These are phyloP conservation scores for Caenorhabditis doughertyi DNA, from an alignment of 2,888 invertebrate species.

Conservation along the genomic window DNA sequence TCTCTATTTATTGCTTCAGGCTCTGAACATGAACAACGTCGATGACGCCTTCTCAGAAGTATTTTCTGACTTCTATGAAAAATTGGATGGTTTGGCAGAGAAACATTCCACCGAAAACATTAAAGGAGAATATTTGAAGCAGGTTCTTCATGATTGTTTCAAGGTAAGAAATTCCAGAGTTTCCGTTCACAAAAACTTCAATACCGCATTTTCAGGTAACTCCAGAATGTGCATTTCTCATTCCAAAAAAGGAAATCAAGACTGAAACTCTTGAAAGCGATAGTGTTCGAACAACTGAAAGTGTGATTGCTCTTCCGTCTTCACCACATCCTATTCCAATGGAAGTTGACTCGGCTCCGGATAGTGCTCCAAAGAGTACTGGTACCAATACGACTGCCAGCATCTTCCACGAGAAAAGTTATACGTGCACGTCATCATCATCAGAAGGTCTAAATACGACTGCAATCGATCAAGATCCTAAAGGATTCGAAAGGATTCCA, in stretches of 20 bases:
- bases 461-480: no score
- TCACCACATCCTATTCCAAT: not conserved
- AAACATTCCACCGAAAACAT: no score
- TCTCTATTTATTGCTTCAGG: not conserved
- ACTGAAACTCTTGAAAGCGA: not conserved
- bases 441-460: not conserved
- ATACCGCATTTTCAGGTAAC: not conserved
- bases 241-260: not conserved
- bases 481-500: no score
- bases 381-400: not conserved
- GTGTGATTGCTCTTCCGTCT: not conserved
- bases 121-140: no score
- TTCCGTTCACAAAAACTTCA: no score
- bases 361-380: not conserved
- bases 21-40: not conserved
- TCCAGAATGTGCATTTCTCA: not conserved
- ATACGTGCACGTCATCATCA: constrained; percentile 9
- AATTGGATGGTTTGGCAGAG: no score
- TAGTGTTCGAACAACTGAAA: not conserved
- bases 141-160: no score
- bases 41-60: not conserved
- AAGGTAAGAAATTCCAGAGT: no score
- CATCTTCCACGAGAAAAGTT: not conserved
- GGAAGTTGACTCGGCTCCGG: not conserved
- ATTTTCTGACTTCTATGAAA: no score